These are phyloP conservation scores for Cirrhinus molitorella DNA, from an alignment of 2,797 vertebrate species.

Conservation along the genomic window DNA sequence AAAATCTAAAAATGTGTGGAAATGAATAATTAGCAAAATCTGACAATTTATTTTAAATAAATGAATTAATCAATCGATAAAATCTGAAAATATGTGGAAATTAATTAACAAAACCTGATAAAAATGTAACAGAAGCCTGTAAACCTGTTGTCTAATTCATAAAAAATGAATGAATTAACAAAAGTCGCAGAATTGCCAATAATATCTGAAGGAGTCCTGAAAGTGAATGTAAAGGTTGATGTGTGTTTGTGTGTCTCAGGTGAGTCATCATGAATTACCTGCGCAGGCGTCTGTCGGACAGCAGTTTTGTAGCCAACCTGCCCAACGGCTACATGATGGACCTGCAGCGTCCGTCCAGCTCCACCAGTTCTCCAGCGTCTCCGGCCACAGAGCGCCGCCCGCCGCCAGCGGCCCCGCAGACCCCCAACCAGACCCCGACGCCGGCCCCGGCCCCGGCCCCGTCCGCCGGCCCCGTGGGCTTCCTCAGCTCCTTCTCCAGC, in stretches of 20 bases:
- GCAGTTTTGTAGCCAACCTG: constrained; percentile 95
- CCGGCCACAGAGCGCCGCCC: constrained; percentile 74
- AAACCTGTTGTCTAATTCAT: no score
- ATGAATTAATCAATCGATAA: no score
- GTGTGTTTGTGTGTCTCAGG: constrained; percentile 55
- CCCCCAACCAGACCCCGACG: constrained; percentile 57
- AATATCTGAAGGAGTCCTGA: no score
- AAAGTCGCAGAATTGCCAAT: no score
- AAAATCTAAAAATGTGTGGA: no score
- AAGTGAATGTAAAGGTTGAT: no score
- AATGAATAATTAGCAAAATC: no score
- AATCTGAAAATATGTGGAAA: no score
- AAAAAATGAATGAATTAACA: no score
- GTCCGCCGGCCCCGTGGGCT: constrained; percentile 78
- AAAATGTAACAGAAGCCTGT: no score
- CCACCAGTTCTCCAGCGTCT: constrained; percentile 77
- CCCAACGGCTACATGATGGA: constrained; percentile 98
- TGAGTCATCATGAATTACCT: constrained; percentile 92
- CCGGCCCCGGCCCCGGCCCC: constrained; percentile 65
- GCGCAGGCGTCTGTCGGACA: constrained; percentile 93
- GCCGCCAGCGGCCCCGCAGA: constrained; percentile 55
- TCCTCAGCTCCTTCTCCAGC: constrained; percentile 93
- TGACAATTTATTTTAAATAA: no score
- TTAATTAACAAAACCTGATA: no score
- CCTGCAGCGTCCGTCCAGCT: constrained; percentile 88